These are phyloP conservation scores for Poecile atricapillus DNA, from an alignment of 2,113 vertebrate species.

Conservation along the genomic window DNA sequence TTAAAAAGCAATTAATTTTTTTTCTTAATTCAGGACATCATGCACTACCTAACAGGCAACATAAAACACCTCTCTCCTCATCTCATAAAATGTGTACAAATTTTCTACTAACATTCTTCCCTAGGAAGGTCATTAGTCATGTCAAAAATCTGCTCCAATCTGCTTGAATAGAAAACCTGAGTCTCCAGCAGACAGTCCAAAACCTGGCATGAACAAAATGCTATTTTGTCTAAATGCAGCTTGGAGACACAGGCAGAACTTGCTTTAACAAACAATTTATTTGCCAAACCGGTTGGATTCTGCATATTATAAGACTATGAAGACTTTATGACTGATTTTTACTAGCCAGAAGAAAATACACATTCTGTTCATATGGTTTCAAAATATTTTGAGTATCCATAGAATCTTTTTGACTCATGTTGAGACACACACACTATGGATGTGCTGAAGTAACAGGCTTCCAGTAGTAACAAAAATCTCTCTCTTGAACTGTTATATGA, in stretches of 20 bases:
- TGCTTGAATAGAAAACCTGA: conserved; percentile 12
- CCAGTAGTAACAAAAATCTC: not conserved
- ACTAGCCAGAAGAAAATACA: conserved; percentile 50
- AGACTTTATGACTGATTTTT: conserved; percentile 37
- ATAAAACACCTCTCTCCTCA: not conserved
- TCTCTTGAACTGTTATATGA: not conserved
- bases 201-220: conserved; percentile 1
- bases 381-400: conserved; percentile 69
- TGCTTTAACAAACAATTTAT: conserved; percentile 34
- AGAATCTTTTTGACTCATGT: conserved; percentile 31
- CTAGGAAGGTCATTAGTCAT: not conserved
- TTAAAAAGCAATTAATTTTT: not conserved
- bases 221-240: not conserved
- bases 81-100: not conserved
- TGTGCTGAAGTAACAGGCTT: not conserved
- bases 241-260: not conserved
- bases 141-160: not conserved
- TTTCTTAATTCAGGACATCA: not conserved
- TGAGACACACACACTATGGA: not conserved
- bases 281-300: conserved; percentile 29
- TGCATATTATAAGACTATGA: not conserved
- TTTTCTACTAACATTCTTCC: not conserved
- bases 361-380: conserved; percentile 58
- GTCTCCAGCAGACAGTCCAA: not conserved
- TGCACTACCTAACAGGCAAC: not conserved